A percentile compares a stretch with the other conserved stretches of the same genome.
phyloP scores from a whole-genome alignment of 2,113 vertebrate species.

The Grus americana region DNA sequence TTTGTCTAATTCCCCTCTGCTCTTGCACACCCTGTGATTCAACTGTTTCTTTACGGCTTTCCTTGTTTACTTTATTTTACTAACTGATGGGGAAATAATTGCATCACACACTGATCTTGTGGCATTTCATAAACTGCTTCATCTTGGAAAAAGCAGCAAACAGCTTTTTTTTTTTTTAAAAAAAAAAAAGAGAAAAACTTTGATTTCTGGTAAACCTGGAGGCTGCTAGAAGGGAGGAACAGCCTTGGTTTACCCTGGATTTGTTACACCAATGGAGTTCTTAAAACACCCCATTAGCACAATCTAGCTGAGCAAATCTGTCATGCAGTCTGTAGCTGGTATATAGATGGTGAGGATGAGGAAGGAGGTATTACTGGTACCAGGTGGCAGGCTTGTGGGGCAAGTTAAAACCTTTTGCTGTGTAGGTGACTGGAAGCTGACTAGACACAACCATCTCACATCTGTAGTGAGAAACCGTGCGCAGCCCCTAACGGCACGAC shows the following conservation, averaged over 20 bases:
- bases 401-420: neutral
- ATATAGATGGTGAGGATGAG: neutral
- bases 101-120: conserved; percentile 22
- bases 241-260: neutral
- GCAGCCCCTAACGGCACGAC: neutral
- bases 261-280: neutral
- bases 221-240: neutral
- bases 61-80: conserved; percentile 42
- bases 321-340: neutral
- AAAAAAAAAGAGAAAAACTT: neutral
- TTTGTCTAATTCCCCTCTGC: neutral
- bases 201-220: conserved; percentile 10
- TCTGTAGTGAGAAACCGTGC: neutral
- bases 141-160: conserved; percentile 26
- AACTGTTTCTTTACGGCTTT: conserved; percentile 30
- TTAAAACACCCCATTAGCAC: neutral
- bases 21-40: neutral
- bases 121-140: conserved; percentile 5
- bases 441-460: neutral
- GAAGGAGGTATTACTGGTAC: neutral
- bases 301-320: neutral
- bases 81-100: conserved; percentile 50
- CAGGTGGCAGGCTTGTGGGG: neutral
- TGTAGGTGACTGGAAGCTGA: neutral
- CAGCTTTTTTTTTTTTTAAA: neutral